Evolutionary conservation across 1,140 invertebrate species (phyloP).

Genomic region (Lordiphosa stackelbergi): DNA sequence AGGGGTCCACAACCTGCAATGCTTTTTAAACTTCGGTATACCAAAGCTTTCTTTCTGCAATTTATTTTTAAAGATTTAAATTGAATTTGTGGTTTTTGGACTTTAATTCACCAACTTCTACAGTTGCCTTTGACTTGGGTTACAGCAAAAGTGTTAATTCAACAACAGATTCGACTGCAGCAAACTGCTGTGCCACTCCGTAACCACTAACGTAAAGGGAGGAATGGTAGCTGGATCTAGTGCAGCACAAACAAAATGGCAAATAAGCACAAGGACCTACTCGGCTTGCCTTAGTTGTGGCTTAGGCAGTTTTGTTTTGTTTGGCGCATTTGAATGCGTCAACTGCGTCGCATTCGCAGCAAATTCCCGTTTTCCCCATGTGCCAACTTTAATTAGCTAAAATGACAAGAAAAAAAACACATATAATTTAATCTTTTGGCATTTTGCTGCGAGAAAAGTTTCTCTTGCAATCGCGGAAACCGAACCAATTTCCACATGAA

Average conservation of each 20-base stretch:
- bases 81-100: too few relatives aligned
- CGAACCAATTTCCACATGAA: constrained; percentile 43
- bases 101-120: too few relatives aligned
- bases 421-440: constrained; percentile 35
- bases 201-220: constrained; percentile 4
- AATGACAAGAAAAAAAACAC: constrained; percentile 27
- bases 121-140: too few relatives aligned
- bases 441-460: constrained; percentile 32
- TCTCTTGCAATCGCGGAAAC: constrained; percentile 35
- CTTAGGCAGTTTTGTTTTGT: constrained; percentile 43
- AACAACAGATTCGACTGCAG: constrained; percentile 38
- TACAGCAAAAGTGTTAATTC: constrained; percentile 31
- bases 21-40: too few relatives aligned
- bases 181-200: constrained; percentile 26
- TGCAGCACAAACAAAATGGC: constrained; percentile 62
- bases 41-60: too few relatives aligned
- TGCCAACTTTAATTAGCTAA: constrained; percentile 35
- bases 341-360: constrained; percentile 23
- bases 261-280: constrained; percentile 62
- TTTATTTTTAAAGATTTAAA: too few relatives aligned
- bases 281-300: constrained; percentile 31
- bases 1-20: too few relatives aligned
- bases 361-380: constrained; percentile 20
- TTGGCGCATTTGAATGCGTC: constrained; percentile 21
- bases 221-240: constrained; percentile 30